A percentile compares a stretch with the other conserved stretches of the same genome.
Evolutionary conservation across 2,888 invertebrate species (phyloP).

Genomic region (Noctua pronuba): DNA sequence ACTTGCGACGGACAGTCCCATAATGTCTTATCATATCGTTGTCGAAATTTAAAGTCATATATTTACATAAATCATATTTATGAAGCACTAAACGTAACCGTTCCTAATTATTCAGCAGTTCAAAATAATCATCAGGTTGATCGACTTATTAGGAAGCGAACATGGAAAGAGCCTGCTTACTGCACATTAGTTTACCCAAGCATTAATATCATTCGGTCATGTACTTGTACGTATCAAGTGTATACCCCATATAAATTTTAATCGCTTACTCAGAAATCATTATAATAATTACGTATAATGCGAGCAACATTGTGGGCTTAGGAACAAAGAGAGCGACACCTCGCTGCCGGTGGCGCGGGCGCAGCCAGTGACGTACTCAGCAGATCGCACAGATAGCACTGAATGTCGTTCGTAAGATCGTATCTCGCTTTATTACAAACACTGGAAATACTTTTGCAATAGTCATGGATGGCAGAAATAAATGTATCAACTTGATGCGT

Average conservation of each 20-base stretch:
- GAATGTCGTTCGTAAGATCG: constrained; percentile 64
- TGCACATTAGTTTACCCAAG: constrained; percentile 58
- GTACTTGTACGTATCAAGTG: constrained; percentile 60
- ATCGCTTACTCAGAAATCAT: constrained; percentile 70
- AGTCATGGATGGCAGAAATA: constrained; percentile 62
- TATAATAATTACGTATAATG: constrained; percentile 73
- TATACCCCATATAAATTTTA: constrained; percentile 62
- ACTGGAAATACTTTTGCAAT: constrained; percentile 61
- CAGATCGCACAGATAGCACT: constrained; percentile 61
- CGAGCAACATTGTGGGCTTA: constrained; percentile 70
- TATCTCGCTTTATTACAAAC: constrained; percentile 64
- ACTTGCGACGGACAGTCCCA: neutral
- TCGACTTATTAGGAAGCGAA: constrained; percentile 54
- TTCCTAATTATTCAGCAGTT: constrained; percentile 47
- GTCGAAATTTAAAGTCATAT: constrained; percentile 29
- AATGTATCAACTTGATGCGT: constrained; percentile 41
- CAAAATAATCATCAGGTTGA: constrained; percentile 49
- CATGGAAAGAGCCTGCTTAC: constrained; percentile 58
- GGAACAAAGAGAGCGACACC: constrained; percentile 70
- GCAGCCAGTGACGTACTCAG: constrained; percentile 47
- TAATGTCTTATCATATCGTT: neutral
- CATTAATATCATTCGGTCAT: constrained; percentile 63
- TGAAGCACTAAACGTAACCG: constrained; percentile 16
- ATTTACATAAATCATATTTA: constrained; percentile 44
- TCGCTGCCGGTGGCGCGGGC: constrained; percentile 57